Conservation (phyloP, 2,888 invertebrate species). For the Polyploca ridens region DNA sequence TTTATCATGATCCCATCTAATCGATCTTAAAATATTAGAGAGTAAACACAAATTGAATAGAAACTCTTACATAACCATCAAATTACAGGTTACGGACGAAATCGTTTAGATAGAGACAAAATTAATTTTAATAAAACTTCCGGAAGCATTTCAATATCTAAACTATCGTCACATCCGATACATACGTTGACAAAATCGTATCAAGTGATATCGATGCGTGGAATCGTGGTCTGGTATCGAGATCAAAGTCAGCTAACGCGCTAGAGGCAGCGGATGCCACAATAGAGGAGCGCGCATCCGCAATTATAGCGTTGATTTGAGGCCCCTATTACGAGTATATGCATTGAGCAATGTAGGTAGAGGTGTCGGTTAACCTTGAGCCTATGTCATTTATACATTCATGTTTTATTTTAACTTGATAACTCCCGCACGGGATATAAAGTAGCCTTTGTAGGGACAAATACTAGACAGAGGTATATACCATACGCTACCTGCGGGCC, state of each 20-base stretch:
- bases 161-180: constrained; percentile 12
- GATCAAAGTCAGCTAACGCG: constrained; percentile 12
- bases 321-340: constrained; percentile 31
- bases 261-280: constrained; percentile 40
- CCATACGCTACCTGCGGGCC: no score
- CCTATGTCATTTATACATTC: background rate
- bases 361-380: constrained; percentile 13
- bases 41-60: background rate
- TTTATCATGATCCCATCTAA: no score
- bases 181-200: constrained; percentile 30
- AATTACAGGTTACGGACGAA: background rate
- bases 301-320: constrained; percentile 37
- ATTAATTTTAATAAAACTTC: background rate
- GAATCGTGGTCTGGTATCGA: constrained; percentile 12
- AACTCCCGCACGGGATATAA: no score
- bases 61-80: background rate
- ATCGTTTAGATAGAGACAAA: background rate
- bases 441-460: no score
- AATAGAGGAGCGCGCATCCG: constrained; percentile 40
- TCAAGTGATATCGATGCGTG: constrained; percentile 36
- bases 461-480: no score
- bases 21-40: background rate
- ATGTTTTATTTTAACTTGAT: background rate
- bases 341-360: constrained; percentile 12
- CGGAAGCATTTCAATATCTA: constrained; percentile 11